These are phyloP conservation scores for Drosophila carrolli DNA, from an alignment of 1,140 invertebrate species.

Conservation along the genomic window DNA sequence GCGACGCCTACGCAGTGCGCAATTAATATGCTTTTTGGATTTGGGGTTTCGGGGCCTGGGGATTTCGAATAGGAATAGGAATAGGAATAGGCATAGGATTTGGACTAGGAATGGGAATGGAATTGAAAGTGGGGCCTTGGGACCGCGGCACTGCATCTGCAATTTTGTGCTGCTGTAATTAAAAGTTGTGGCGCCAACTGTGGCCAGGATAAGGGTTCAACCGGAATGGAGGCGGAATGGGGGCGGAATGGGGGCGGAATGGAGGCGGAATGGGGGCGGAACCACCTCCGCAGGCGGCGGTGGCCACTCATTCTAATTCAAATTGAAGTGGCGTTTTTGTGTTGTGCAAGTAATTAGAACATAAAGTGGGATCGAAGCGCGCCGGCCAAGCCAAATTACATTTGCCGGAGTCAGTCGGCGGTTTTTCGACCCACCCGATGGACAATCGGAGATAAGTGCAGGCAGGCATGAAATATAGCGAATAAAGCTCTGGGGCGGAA, in stretches of 20 bases:
- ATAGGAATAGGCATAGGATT: constrained; percentile 12
- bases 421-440: constrained; percentile 37
- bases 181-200: constrained; percentile 80
- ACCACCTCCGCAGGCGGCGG: constrained; percentile 4
- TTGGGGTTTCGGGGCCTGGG: constrained; percentile 9
- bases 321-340: constrained; percentile 80
- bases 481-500: constrained; percentile 57
- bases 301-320: constrained; percentile 74
- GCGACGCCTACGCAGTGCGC: constrained; percentile 61
- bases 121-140: constrained; percentile 34
- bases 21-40: constrained; percentile 71
- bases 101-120: constrained; percentile 5
- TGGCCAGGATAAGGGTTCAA: constrained; percentile 50
- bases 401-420: constrained; percentile 41
- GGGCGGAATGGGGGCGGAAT: neutral
- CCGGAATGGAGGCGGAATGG: constrained; percentile 3
- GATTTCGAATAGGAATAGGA: constrained; percentile 9
- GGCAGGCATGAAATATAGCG: constrained; percentile 81
- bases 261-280: neutral
- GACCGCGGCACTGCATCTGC: constrained; percentile 45
- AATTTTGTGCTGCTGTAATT: constrained; percentile 78
- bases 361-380: constrained; percentile 75
- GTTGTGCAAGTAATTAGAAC: constrained; percentile 81
- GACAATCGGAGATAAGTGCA: constrained; percentile 81
- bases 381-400: constrained; percentile 61